Percentiles rank a stretch among this genome's conserved stretches.
These are phyloP conservation scores for Beroe ovata DNA, from an alignment of 37 sponge, comb jelly and placozoan species.

Conservation along the genomic window DNA sequence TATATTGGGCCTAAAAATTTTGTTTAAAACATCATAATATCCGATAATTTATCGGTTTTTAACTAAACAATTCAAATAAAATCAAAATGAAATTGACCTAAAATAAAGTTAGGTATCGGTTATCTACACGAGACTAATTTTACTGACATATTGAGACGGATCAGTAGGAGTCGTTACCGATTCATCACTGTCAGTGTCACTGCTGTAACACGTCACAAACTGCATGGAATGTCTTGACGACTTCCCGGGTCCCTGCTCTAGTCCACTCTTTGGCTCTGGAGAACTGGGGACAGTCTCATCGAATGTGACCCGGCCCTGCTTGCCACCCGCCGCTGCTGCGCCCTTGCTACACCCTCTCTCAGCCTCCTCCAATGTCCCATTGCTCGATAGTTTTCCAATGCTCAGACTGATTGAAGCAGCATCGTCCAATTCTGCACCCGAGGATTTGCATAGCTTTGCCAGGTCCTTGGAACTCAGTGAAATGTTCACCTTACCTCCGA, in stretches of 20 bases:
- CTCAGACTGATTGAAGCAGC: constrained; percentile 2
- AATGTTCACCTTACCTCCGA: constrained; percentile 52
- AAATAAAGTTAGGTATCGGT: background rate
- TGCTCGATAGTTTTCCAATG: background rate
- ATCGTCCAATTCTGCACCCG: background rate
- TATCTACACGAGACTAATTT: constrained; percentile 28
- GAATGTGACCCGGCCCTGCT: background rate
- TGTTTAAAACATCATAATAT: too few relatives aligned
- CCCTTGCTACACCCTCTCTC: background rate
- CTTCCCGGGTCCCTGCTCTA: background rate
- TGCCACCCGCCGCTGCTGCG: background rate
- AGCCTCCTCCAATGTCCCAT: background rate
- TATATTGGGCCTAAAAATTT: too few relatives aligned
- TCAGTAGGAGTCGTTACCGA: background rate
- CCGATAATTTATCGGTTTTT: too few relatives aligned
- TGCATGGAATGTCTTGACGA: constrained; percentile 15
- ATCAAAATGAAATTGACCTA: constrained; percentile 36
- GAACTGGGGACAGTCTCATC: background rate
- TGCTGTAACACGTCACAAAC: constrained; percentile 29
- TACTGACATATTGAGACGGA: constrained; percentile 48
- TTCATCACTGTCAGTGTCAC: background rate
- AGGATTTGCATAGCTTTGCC: constrained; percentile 19
- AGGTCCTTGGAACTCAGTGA: constrained; percentile 58
- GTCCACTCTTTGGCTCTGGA: background rate
- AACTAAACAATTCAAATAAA: background rate